Percentiles rank a stretch among this genome's conserved stretches.
phyloP scores from a whole-genome alignment of 2,797 vertebrate genomes.

The Smutsia gigantea region DNA sequence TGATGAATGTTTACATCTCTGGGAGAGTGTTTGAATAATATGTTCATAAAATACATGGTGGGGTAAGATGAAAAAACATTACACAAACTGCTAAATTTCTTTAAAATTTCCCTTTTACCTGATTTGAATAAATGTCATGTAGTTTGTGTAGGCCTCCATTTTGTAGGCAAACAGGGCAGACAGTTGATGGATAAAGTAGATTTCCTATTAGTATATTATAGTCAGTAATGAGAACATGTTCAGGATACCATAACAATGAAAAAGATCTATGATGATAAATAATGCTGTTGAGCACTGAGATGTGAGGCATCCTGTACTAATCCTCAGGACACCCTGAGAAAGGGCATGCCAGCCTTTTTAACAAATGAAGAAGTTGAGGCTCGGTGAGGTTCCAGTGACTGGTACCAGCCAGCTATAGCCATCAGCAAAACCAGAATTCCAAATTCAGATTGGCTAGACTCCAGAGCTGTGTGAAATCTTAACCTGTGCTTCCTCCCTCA shows the following conservation, averaged over 20 bases:
- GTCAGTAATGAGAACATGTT: slow-evolving; percentile 28
- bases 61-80: slow-evolving; percentile 29
- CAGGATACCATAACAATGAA: not conserved
- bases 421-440: not conserved
- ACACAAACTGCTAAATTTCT: not conserved
- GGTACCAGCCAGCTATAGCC: not conserved
- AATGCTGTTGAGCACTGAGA: not conserved
- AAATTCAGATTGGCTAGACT: not conserved
- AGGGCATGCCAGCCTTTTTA: not conserved
- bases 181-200: slow-evolving; percentile 18
- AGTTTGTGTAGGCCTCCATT: slow-evolving; percentile 33
- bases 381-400: not conserved
- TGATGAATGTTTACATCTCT: slow-evolving; percentile 1
- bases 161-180: slow-evolving; percentile 23
- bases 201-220: slow-evolving; percentile 36
- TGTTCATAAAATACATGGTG: not conserved
- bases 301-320: not conserved
- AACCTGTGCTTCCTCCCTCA: not conserved
- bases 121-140: not conserved
- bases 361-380: not conserved
- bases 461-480: not conserved
- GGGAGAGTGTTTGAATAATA: slow-evolving; percentile 29
- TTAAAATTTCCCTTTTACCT: slow-evolving; percentile 35
- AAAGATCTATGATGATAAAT: not conserved
- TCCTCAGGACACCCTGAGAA: not conserved